A percentile compares a stretch with the other conserved stretches of the same genome.
These are phyloP conservation scores for Eupithecia subumbrata DNA, from an alignment of 2,888 invertebrate genomes.

Conservation along the genomic window DNA sequence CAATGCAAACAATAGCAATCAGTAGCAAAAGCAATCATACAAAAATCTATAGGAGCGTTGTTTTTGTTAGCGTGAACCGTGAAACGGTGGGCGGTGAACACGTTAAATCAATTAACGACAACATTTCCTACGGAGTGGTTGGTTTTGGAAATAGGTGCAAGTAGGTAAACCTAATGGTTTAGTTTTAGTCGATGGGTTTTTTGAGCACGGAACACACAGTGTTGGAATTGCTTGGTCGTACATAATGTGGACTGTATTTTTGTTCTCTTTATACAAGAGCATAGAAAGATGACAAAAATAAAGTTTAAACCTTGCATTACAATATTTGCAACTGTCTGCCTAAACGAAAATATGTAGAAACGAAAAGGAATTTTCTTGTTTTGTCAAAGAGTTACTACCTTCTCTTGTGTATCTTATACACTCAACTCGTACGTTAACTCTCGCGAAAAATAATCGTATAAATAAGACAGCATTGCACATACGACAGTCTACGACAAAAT, in stretches of 20 bases:
- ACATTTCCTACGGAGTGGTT: conserved; percentile 50
- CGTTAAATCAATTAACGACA: conserved; percentile 75
- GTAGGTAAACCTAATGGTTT: too few relatives aligned
- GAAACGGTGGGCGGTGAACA: conserved; percentile 59
- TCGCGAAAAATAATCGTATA: background rate
- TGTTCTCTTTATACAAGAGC: background rate
- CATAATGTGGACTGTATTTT: background rate
- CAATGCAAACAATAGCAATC: conserved; percentile 73
- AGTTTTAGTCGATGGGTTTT: background rate
- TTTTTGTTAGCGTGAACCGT: conserved; percentile 66
- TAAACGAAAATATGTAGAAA: background rate
- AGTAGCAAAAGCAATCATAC: conserved; percentile 69
- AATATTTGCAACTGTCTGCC: background rate
- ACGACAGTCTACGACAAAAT: background rate
- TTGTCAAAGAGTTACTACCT: background rate
- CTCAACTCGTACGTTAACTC: background rate
- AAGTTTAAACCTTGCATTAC: too few relatives aligned
- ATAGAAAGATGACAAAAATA: background rate
- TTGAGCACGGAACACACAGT: background rate
- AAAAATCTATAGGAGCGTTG: conserved; percentile 57
- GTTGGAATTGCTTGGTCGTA: background rate
- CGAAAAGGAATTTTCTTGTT: background rate
- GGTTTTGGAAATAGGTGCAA: conserved; percentile 9
- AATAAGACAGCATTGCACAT: background rate
- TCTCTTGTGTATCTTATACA: background rate